Percentiles rank a stretch among this genome's conserved stretches.
phyloP scores from a whole-genome alignment of 2,113 vertebrate species.

The Sylvietta virens region DNA sequence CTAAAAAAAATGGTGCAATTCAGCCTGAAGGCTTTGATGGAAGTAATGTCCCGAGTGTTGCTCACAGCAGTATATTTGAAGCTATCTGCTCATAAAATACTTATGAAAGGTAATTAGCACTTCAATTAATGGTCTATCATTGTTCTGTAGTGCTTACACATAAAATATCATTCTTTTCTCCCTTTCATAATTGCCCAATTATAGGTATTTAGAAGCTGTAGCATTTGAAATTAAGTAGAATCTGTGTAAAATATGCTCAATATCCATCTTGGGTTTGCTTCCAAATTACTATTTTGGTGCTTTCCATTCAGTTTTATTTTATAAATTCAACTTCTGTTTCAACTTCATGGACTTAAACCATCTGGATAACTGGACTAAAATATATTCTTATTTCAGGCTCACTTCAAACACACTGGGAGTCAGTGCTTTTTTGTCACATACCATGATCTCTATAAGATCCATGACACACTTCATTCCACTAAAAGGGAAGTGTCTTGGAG shows the following conservation, averaged over 20 bases:
- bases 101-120: slow-evolving; percentile 47
- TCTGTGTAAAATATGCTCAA: background rate
- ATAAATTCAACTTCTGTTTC: background rate
- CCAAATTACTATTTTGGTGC: background rate
- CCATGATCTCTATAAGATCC: background rate
- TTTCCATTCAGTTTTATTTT: background rate
- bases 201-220: slow-evolving; percentile 7
- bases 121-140: slow-evolving; percentile 54
- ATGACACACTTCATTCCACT: background rate
- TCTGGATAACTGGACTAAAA: background rate
- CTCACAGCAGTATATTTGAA: background rate
- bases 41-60: background rate
- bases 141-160: background rate
- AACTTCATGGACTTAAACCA: background rate
- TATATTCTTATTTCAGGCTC: background rate
- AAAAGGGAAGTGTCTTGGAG: background rate
- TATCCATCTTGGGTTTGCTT: background rate
- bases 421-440: fast-evolving
- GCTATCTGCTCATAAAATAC: background rate
- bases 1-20: background rate
- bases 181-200: slow-evolving; percentile 41
- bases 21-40: background rate
- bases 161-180: slow-evolving; percentile 16
- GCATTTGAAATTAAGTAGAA: background rate
- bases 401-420: fast-evolving